Evolutionary conservation across 2,797 vertebrate genomes (phyloP), one percentile per base, ranked within the genome.

Genomic region (Pseudochromis fuscus): DNA sequence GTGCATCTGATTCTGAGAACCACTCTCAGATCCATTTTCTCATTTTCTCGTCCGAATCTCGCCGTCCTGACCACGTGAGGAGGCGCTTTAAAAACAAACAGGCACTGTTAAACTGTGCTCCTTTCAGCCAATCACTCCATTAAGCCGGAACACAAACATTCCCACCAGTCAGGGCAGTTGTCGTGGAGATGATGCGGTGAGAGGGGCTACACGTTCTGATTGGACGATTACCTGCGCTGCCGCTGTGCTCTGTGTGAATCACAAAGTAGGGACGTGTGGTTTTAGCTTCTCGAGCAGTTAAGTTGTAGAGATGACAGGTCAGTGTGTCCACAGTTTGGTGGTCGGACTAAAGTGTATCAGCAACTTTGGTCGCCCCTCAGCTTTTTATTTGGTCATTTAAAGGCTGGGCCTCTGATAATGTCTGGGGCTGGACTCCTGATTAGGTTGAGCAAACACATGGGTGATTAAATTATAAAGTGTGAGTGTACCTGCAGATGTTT

Each of bases 111-210:
- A 70, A 60, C 71, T 15, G 10, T 1, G 53, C 37, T 55, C 55
- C 40, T 83, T 84, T 87, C 77, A 82, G 46, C 75, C 81, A 71
- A 35, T 85, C 60, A 53, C 55, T 60, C 67, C 67, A 48, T 81
- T 87, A 79, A 90, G 84, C 80, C 24, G 13, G 55, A 88, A 69
- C 83, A 68, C 89, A 89, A 90, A 88, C 87, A 88, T 89, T 89
- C 88, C 81, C 70, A 64, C 68, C 42, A 16, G 52, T 78, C 31
- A 5, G 67, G 28, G 57, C 42, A 16, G 88, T 89, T 51, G 85
- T 81, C 84, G 0, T 0, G 75, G 73, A 40, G 49, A 84, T 73
- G 8, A 28, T 37, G 77, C 27, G 11, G 61, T 52, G 67, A 61
- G 79, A 66, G 63, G 51, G 52, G 64, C n/a, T 7, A 5, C 19